These are phyloP conservation scores for Lordiphosa collinella DNA, from an alignment of 1,140 invertebrate species.

Conservation along the genomic window DNA sequence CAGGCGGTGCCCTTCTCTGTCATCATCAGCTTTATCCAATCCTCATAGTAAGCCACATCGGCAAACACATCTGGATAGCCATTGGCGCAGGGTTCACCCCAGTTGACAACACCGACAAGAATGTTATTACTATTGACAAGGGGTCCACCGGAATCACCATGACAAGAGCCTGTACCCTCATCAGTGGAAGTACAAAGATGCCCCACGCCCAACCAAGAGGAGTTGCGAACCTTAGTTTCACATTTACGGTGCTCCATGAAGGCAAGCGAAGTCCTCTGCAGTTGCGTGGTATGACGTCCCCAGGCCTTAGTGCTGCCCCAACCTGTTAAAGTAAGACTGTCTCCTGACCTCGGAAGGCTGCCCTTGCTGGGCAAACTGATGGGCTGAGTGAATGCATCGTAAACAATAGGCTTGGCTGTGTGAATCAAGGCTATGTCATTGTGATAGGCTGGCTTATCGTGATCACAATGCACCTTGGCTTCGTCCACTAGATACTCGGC, in stretches of 20 bases:
- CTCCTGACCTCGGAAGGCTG: constrained; percentile 28
- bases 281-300: constrained; percentile 53
- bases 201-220: constrained; percentile 48
- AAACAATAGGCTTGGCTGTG: constrained; percentile 76
- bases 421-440: constrained; percentile 82
- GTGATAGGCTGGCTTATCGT: constrained; percentile 67
- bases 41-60: constrained; percentile 72
- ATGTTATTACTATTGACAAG: constrained; percentile 63
- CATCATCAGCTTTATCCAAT: constrained; percentile 64
- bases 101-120: constrained; percentile 81
- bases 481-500: constrained; percentile 50
- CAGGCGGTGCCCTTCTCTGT: constrained; percentile 32
- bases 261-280: constrained; percentile 65
- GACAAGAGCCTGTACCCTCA: constrained; percentile 82
- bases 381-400: constrained; percentile 79
- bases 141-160: constrained; percentile 81
- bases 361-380: constrained; percentile 54
- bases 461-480: constrained; percentile 51
- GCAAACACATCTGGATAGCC: constrained; percentile 81
- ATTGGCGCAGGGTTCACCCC: constrained; percentile 81
- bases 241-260: constrained; percentile 50
- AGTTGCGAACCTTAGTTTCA: constrained; percentile 31
- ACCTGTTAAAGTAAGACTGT: constrained; percentile 80
- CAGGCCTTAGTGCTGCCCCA: constrained; percentile 80
- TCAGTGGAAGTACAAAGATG: constrained; percentile 84